Evolutionary conservation across 2,888 invertebrate species (phyloP).

Genomic region (Eupithecia dodoneata): DNA sequence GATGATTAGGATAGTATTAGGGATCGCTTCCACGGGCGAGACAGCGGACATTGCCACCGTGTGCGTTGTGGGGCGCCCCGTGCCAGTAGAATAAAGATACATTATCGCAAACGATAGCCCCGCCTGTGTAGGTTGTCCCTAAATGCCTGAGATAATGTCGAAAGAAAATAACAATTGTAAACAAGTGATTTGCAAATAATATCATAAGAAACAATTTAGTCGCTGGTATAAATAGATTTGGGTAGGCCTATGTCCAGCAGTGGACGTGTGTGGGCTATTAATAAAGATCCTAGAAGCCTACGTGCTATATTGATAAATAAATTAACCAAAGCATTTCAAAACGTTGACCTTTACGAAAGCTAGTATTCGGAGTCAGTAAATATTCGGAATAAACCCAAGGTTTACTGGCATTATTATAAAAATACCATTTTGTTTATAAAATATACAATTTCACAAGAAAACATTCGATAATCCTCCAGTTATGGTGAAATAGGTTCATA

Average conservation of each 20-base stretch:
- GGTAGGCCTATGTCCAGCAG: background rate
- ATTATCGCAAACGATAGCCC: background rate
- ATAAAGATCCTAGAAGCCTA: too few relatives aligned
- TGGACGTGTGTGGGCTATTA: background rate
- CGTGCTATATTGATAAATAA: background rate
- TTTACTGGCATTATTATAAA: background rate
- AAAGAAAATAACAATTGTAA: background rate
- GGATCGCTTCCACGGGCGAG: background rate
- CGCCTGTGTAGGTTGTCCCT: background rate
- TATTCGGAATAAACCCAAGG: conserved; percentile 5
- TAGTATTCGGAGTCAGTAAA: background rate
- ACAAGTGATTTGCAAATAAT: background rate
- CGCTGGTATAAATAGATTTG: background rate
- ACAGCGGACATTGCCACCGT: background rate
- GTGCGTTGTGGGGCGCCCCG: background rate
- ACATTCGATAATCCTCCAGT: conserved; percentile 5
- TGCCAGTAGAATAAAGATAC: background rate
- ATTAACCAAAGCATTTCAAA: background rate
- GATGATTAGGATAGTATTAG: background rate
- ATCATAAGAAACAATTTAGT: background rate
- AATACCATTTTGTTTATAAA: background rate
- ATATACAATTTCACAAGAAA: conserved; percentile 6
- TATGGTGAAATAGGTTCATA: background rate
- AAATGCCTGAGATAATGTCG: background rate
- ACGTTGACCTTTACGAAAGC: conserved; percentile 3